These are phyloP conservation scores for Troglohyphantes excavatus DNA, from an alignment of 2,888 invertebrate genomes.

Conservation along the genomic window DNA sequence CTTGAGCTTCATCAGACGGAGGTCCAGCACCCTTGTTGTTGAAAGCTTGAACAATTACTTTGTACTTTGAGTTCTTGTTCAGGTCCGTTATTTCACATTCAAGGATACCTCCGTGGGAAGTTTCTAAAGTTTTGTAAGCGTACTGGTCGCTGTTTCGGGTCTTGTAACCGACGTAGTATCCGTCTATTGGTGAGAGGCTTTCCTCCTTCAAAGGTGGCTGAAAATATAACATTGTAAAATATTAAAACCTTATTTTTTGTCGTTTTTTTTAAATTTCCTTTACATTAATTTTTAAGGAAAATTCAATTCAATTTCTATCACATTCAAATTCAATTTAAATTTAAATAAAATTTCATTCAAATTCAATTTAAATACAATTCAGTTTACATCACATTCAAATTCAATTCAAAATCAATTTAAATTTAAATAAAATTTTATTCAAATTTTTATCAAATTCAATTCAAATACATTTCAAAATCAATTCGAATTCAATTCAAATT, in stretches of 20 bases:
- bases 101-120: constrained; percentile 42
- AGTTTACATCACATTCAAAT: too few relatives aligned
- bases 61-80: constrained; percentile 63
- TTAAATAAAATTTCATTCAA: too few relatives aligned
- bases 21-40: constrained; percentile 82
- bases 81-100: constrained; percentile 74
- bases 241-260: not conserved
- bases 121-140: constrained; percentile 81
- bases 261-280: not conserved
- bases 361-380: too few relatives aligned
- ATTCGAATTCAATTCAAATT: too few relatives aligned
- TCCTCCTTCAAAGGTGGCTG: constrained; percentile 70
- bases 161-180: constrained; percentile 83
- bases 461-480: too few relatives aligned
- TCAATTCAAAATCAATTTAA: too few relatives aligned
- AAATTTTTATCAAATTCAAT: too few relatives aligned
- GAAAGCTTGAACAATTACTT: constrained; percentile 81
- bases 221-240: not conserved
- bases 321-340: too few relatives aligned
- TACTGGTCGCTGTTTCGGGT: constrained; percentile 81
- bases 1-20: constrained; percentile 81
- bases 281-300: not conserved
- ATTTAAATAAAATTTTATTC: too few relatives aligned
- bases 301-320: not conserved
- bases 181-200: constrained; percentile 78